Base-by-base conservation (phyloP, 2,797 vertebrate genomes). In the Apogon talboti region DNA sequence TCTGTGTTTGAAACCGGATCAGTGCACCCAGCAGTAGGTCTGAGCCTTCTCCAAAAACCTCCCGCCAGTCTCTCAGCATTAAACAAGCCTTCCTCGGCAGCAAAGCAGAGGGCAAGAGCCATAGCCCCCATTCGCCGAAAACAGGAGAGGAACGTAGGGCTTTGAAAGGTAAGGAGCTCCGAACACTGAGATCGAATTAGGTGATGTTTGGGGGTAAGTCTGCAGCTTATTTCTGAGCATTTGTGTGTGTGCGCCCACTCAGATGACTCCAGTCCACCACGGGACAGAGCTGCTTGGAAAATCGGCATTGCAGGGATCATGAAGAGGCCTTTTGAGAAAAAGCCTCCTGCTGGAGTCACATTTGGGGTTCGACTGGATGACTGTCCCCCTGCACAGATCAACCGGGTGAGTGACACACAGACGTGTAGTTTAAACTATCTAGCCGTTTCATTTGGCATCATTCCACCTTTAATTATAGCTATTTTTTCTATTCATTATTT, bases 221-320 rank as follows among this genome's bases (percentile, higher is more conserved):
- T 49, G 38, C n/a, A 38, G 19, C 9, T 76, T 6, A 55, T 35
- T 28, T 15, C 24, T 71, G 28, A 55, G 7, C 35, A 14, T 45
- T 6, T 40, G 12, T 70, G 15, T 69, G 12, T 72, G 11, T 75
- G 28, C 49, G 13, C n/a, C 46, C 6, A 67, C 16, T 30, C 82
- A 99, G 98, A 98, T 88, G 98, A 99, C 66, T 95, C 95, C 66
- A 99, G 98, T 82, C 98, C 97, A 41, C 97, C 97, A 0, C 96
- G 97, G 87, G 97, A 99, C 89, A 96, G 95, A 86, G 95, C 91
- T 7, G 93, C 94, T 0, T 98, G 98, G 97, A 94, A 95, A 90
- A 95, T 94, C 79, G 96, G 96, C 18, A 96, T 99, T 56, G 93
- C 97, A 2, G 96, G 94, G 45, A 95, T 98, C 30, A 95, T 98